Base-by-base conservation (phyloP, 2,888 invertebrate genomes). In the Pilophorus perplexus region DNA sequence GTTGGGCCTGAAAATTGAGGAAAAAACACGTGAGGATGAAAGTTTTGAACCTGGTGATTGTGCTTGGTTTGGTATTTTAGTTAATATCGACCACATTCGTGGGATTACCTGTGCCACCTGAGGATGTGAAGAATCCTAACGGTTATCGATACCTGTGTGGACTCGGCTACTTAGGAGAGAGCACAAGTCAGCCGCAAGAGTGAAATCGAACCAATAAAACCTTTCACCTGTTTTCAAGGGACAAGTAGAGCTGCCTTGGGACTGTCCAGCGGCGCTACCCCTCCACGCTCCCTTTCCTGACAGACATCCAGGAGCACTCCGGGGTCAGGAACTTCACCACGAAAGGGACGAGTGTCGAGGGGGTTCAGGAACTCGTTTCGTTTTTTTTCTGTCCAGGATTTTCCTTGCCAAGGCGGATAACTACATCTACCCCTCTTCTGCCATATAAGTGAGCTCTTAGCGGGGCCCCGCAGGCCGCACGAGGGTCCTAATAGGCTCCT, bases 381-480 rank as follows among this genome's bases (percentile, higher is more conserved):
- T 44, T 59, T 44, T 42, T 44, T 55, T 20, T 20, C 38, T 20
- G 3, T 59, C 3, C 44, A 42, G 42, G 27, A 16, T 42, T 42
- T 44, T 33, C 23, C 38, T 38, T 27, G 14, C 23, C 27, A 22
- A 44, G 10, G 40, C 18, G 59, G 44, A 44, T 44, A 40, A 44
- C 59, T 42, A 44, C 59, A 59, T 59, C 42, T 59, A 25, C 59
- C n/a, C 59, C 44, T 59, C 59, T 59, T 23, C 44, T 38, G 37
- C 59, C 59, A 42, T 59, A 59, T 59, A 59, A 59, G 59, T 44
- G 27, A 42, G 59, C 59, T 59, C 59, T 59, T 59, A 59, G 42
- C 44, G 42, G n/a, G 2, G 22, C 16, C 14, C 42, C 20, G 42
- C 23, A 12, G 46, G 25, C n/a, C 12, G 46, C 20, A 18, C 20